Conservation (phyloP, 1,140 invertebrate species). For the Bacillus rossius region DNA sequence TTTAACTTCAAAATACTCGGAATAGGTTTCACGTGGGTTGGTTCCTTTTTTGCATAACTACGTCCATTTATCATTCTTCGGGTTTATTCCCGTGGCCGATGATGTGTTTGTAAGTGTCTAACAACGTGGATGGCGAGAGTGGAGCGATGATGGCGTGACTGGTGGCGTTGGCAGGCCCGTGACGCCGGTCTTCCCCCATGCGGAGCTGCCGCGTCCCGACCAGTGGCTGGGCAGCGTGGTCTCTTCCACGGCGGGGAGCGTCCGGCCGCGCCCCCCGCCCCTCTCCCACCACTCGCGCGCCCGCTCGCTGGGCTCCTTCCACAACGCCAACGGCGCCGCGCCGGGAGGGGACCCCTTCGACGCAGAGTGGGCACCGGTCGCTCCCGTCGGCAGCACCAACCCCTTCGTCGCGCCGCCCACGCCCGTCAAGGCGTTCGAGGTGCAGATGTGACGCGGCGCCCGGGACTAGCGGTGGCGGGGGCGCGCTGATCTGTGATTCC, state of each 20-base stretch:
- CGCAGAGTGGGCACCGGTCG: slow-evolving; percentile 73
- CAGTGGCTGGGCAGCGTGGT: slow-evolving; percentile 72
- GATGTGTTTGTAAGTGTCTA: no score
- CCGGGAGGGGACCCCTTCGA: slow-evolving; percentile 69
- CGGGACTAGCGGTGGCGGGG: no score
- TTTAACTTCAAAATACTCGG: no score
- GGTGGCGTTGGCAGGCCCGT: not conserved
- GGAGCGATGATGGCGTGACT: no score
- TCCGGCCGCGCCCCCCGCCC: slow-evolving; percentile 44
- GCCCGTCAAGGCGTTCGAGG: slow-evolving; percentile 50
- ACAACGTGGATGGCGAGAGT: no score
- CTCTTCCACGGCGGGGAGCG: slow-evolving; percentile 36
- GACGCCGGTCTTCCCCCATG: slow-evolving; percentile 20
- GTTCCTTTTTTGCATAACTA: no score
- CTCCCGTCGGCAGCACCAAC: slow-evolving; percentile 37
- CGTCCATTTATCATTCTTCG: no score
- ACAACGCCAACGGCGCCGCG: slow-evolving; percentile 17
- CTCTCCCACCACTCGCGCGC: slow-evolving; percentile 51
- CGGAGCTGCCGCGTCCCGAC: slow-evolving; percentile 60
- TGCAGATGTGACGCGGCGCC: slow-evolving; percentile 44
- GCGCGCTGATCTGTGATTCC: no score
- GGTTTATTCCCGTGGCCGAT: no score
- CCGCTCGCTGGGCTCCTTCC: slow-evolving; percentile 53
- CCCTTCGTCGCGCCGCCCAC: slow-evolving; percentile 42
- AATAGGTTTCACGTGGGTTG: no score